Evolutionary conservation across 2,888 invertebrate genomes (phyloP).

Genomic region (Hirtodrosophila duncani): DNA sequence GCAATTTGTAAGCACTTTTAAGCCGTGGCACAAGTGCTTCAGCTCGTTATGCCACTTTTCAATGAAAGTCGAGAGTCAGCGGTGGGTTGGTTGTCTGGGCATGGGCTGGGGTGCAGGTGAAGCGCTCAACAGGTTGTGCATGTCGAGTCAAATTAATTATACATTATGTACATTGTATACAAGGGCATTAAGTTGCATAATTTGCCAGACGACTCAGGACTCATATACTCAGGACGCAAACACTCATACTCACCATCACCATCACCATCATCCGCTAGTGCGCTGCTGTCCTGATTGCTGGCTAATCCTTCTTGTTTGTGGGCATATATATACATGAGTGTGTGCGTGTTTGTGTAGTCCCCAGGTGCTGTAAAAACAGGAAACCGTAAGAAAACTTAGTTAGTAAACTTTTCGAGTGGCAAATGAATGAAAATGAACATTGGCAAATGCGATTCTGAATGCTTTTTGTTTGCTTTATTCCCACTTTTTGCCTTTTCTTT

Average conservation of each 20-base stretch:
- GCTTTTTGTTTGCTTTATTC: conserved; percentile 6
- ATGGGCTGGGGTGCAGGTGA: conserved; percentile 2
- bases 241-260: conserved; percentile 40
- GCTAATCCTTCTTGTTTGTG: conserved; percentile 20
- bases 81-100: conserved; percentile 11
- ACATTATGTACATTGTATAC: conserved; percentile 56
- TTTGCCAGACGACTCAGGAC: conserved; percentile 24
- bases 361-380: conserved; percentile 27
- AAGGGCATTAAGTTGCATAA: conserved; percentile 71
- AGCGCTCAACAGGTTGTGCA: conserved; percentile 67
- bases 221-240: conserved; percentile 7
- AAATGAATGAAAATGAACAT: conserved; percentile 42
- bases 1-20: conserved; percentile 73
- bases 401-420: conserved; percentile 64
- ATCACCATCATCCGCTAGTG: conserved; percentile 12
- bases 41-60: conserved; percentile 72
- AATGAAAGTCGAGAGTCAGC: conserved; percentile 43
- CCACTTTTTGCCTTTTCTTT: no score
- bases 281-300: conserved; percentile 4
- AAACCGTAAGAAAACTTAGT: conserved; percentile 49
- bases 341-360: no score
- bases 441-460: conserved; percentile 24
- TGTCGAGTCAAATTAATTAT: conserved; percentile 68
- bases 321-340: no score
- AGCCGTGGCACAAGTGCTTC: conserved; percentile 65